Evolutionary conservation across 92 coral and sea anemone genomes (phyloP), one percentile per base, ranked within the genome.

Genomic region (Phenganax stokvisi): DNA sequence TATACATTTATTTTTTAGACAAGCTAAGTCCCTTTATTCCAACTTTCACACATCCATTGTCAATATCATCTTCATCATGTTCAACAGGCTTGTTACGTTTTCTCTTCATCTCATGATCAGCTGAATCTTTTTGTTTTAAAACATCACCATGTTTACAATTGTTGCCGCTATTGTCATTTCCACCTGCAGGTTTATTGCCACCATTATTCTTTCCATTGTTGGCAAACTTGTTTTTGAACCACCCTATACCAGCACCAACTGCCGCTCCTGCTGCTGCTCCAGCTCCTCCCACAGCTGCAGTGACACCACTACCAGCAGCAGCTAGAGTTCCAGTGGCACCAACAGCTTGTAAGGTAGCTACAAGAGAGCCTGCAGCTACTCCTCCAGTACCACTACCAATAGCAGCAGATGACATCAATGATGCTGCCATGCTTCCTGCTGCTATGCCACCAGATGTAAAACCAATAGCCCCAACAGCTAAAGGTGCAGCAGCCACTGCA

Each of bases 261-360:
- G 71, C 81, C 53, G 83, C 61, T n/a, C 59, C 83, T 28, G 63
- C 53, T 47, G 74, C 30, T 6, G 59, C 74, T 44, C 83, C 83
- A 30, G 44, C 30, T 2, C 71, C 74, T 47, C 73, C 83, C 1
- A 47, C 74, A 51, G 60, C 83, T 16, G 56, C 83, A n/a, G 74
- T 54, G 0, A 20, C 83, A 12, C 51, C 10, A 25, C 61, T 15
- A 47, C 83, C 83, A 51, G 71, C 74, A 9, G 83, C 83, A 63
- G 70, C 81, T 51, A 76, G 62, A 15, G 54, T 76, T 3, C 83
- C 83, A 10, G 83, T 79, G 37, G 83, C 83, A 63, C 83, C 83
- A 47, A 79, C 74, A 47, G 83, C 83, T 65, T 79, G 83, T 54
- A 79, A 79, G 16, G 83, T 79, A 8, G 83, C 83, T n/a, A 79